phyloP scores from a whole-genome alignment of 2,888 invertebrate species.

The Pristionchus japonicus region DNA sequence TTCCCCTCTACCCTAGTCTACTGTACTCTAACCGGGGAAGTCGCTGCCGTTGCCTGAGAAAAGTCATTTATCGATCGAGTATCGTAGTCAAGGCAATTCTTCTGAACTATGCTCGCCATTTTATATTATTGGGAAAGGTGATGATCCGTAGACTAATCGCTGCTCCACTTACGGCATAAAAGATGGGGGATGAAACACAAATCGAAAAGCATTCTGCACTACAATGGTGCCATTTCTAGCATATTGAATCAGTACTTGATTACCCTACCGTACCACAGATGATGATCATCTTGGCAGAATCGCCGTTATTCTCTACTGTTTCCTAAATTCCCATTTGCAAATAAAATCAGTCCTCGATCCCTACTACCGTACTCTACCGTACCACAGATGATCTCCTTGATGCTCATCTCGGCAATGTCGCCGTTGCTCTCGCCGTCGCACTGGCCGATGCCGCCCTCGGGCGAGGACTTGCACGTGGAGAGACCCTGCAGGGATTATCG shows the following conservation, averaged over 20 bases:
- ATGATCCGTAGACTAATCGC: too few relatives aligned
- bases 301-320: background rate
- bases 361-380: constrained; percentile 9
- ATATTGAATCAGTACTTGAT: too few relatives aligned
- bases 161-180: too few relatives aligned
- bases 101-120: too few relatives aligned
- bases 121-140: too few relatives aligned
- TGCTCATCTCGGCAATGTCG: constrained; percentile 84
- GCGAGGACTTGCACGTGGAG: constrained; percentile 70
- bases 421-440: constrained; percentile 57
- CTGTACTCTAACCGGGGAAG: constrained; percentile 81
- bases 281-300: too few relatives aligned
- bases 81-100: too few relatives aligned
- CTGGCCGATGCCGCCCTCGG: constrained; percentile 64
- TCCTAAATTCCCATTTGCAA: background rate
- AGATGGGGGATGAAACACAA: too few relatives aligned
- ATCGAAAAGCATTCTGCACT: too few relatives aligned
- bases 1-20: background rate
- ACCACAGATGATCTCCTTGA: constrained; percentile 97
- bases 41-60: constrained; percentile 82
- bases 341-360: background rate
- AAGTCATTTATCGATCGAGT: background rate
- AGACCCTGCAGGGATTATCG: constrained; percentile 51
- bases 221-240: too few relatives aligned
- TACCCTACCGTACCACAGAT: constrained; percentile 1